Evolutionary conservation across 2,113 vertebrate species (phyloP), one percentile per base, ranked within the genome.

Genomic region (Todiramphus saurophagus): DNA sequence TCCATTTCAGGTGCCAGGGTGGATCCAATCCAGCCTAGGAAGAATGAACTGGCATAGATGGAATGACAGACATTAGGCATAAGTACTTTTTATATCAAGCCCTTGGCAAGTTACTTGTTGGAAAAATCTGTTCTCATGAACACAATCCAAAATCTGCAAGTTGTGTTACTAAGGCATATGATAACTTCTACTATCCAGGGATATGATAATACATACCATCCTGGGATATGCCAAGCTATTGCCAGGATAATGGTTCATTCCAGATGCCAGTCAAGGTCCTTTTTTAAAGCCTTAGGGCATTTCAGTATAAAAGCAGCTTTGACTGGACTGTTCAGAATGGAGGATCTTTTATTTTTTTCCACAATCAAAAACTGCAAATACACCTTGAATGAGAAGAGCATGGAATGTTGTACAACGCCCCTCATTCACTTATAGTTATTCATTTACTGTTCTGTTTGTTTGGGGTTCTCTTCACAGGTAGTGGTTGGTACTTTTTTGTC

Each of bases 41-140:
- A 98, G 97, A 96, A 98, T 97, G 97, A 97, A 97, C 95, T 97
- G 96, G 97, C 98, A 97, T 93, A 97, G 93, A 97, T 3, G 86
- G 97, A 98, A 97, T 97, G 97, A 98, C 97, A 98, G 96, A 97
- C 97, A 97, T 97, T 98, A 98, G 96, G 97, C 96, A 92, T 96
- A 97, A 96, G 95, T 95, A 97, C 93, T 97, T 97, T 97, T 96
- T 97, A 98, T 98, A 98, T 98, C 97, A 98, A 98, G 95, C 96
- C 97, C 96, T 98, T 98, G 97, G 97, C 98, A 97, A 97, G 93
- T 95, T 96, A 84, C 85, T 96, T 96, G 96, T 96, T 67, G 94
- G 89, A 95, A 98, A 97, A 98, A 98, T 97, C 98, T 98, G 97
- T 98, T 98, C 95, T 94, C 92, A 53, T 96, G 97, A 98, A 98